These are phyloP conservation scores for Hoplodrina blanda DNA, from an alignment of 2,888 invertebrate species.

Conservation along the genomic window DNA sequence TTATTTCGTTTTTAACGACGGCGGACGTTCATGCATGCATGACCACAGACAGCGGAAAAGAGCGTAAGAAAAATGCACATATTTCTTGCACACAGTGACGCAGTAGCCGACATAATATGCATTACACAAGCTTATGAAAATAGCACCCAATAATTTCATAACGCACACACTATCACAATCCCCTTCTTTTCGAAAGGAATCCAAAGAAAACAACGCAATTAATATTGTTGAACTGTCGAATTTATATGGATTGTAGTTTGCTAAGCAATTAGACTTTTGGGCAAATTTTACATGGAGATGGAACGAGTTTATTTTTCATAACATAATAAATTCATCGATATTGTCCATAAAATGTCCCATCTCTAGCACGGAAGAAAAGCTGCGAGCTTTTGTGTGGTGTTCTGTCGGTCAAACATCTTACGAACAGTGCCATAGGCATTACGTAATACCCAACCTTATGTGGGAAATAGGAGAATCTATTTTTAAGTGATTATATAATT, in stretches of 20 bases:
- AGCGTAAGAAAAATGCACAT: background rate
- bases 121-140: background rate
- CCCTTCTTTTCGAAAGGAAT: too few relatives aligned
- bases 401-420: constrained; percentile 10
- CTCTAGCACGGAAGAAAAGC: constrained; percentile 37
- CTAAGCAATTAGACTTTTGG: too few relatives aligned
- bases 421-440: constrained; percentile 11
- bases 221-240: too few relatives aligned
- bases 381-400: constrained; percentile 30
- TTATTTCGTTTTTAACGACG: background rate
- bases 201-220: too few relatives aligned
- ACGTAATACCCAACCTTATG: constrained; percentile 22
- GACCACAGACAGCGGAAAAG: background rate
- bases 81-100: background rate
- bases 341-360: constrained; percentile 2
- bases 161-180: too few relatives aligned
- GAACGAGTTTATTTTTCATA: too few relatives aligned
- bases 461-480: constrained; percentile 22
- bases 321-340: constrained; percentile 1
- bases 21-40: background rate
- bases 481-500: constrained; percentile 11
- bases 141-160: too few relatives aligned
- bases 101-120: background rate
- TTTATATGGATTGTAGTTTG: too few relatives aligned
- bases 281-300: too few relatives aligned